Conservation (phyloP, 92 coral and sea anemone species). For the Phenganax stokvisi region DNA sequence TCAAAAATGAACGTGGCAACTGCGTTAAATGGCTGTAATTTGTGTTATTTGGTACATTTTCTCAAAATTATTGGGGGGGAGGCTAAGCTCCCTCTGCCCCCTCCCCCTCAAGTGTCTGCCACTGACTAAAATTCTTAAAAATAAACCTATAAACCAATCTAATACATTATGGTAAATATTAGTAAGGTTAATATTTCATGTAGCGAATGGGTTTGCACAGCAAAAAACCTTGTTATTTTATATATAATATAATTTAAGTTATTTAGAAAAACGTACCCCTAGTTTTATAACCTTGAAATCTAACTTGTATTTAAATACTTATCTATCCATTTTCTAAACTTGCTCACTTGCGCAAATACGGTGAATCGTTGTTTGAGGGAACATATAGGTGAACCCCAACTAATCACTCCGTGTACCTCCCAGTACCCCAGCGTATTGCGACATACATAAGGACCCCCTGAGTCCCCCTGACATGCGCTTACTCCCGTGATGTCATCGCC, state of each 20-base stretch:
- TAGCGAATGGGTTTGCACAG: conserved; percentile 1
- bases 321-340: conserved; percentile 50
- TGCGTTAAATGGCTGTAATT: no score
- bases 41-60: no score
- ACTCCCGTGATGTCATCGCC: conserved; percentile 38
- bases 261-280: neutral
- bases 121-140: no score
- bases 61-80: no score
- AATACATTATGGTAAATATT: neutral
- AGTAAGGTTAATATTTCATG: neutral
- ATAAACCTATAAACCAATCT: no score
- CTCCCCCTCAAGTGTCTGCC: no score
- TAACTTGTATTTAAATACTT: conserved; percentile 2
- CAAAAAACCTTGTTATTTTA: neutral
- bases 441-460: conserved; percentile 55
- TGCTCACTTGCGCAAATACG: conserved; percentile 52
- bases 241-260: conserved; percentile 16
- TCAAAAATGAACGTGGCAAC: no score
- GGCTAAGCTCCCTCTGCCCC: no score
- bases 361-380: conserved; percentile 35
- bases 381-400: conserved; percentile 54
- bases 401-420: conserved; percentile 48
- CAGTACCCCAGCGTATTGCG: conserved; percentile 42
- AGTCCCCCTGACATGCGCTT: conserved; percentile 54
- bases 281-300: neutral